Percentiles rank a stretch among this genome's conserved stretches.
Conservation (phyloP, 2,888 invertebrate genomes). For the Antheraea yamamai region DNA sequence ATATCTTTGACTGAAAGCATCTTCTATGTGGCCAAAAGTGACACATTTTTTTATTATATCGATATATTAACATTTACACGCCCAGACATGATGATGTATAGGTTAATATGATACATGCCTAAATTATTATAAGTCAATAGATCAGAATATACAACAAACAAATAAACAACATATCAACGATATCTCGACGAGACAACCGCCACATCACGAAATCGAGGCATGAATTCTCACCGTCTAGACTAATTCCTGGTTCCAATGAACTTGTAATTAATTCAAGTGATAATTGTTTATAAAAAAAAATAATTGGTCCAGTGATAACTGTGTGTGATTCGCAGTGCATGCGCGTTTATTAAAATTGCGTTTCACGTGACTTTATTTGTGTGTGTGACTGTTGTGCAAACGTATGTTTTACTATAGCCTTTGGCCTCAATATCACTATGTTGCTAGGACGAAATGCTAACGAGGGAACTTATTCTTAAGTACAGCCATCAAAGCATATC, state of each 20-base stretch:
- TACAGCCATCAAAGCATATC: too few species aligned
- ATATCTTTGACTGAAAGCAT: too few species aligned
- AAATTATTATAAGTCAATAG: not conserved
- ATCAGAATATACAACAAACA: conserved; percentile 6
- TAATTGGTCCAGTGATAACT: not conserved
- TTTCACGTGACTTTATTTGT: not conserved
- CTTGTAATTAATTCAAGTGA: conserved; percentile 8
- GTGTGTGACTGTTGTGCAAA: not conserved
- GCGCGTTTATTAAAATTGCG: not conserved
- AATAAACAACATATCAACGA: not conserved
- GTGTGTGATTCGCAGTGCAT: not conserved
- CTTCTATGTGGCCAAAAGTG: too few species aligned
- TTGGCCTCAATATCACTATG: not conserved
- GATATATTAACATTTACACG: not conserved
- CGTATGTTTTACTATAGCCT: not conserved
- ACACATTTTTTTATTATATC: too few species aligned
- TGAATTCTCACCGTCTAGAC: conserved; percentile 6
- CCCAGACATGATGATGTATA: not conserved
- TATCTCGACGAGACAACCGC: not conserved
- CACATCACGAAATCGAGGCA: not conserved
- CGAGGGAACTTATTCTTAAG: too few species aligned
- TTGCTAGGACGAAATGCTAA: too few species aligned
- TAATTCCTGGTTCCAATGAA: conserved; percentile 4
- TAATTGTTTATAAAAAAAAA: conserved; percentile 5
- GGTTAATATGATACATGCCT: not conserved